Percentiles rank a stretch among this genome's conserved stretches.
Evolutionary conservation across 1,140 invertebrate genomes (phyloP).

Genomic region (Calliphora vicina): DNA sequence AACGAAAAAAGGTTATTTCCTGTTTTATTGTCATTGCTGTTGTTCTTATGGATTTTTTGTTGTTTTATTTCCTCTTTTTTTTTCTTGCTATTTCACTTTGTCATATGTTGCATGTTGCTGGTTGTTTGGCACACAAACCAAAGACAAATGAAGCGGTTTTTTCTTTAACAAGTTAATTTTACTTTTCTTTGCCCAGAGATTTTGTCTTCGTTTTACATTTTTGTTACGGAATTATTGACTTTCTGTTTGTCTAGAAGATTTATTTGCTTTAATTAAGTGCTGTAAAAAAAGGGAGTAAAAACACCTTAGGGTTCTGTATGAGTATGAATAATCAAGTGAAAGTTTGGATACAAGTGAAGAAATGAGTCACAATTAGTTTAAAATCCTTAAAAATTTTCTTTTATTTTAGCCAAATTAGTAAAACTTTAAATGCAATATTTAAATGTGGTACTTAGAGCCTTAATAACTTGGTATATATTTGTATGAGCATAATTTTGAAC

Average conservation of each 20-base stretch:
- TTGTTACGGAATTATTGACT: not conserved
- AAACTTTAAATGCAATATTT: not conserved
- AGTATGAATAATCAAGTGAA: not conserved
- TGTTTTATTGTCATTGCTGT: not conserved
- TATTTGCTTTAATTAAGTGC: constrained; percentile 1
- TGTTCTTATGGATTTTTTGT: no score
- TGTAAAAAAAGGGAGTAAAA: not conserved
- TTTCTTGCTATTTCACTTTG: not conserved
- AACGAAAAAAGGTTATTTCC: constrained; percentile 5
- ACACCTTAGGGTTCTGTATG: no score
- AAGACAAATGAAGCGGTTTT: not conserved
- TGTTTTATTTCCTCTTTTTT: no score
- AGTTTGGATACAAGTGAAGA: not conserved
- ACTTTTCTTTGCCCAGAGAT: not conserved
- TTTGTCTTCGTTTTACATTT: not conserved
- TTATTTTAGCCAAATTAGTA: no score
- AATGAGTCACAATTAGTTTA: no score
- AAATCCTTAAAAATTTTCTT: not conserved
- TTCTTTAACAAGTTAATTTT: not conserved
- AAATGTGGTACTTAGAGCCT: no score
- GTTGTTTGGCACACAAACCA: not conserved
- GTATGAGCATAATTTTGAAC: no score
- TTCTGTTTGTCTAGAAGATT: not conserved
- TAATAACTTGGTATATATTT: no score
- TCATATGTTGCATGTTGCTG: not conserved